Conservation (phyloP, 2,113 vertebrate species). For the Spheniscus mendiculus region DNA sequence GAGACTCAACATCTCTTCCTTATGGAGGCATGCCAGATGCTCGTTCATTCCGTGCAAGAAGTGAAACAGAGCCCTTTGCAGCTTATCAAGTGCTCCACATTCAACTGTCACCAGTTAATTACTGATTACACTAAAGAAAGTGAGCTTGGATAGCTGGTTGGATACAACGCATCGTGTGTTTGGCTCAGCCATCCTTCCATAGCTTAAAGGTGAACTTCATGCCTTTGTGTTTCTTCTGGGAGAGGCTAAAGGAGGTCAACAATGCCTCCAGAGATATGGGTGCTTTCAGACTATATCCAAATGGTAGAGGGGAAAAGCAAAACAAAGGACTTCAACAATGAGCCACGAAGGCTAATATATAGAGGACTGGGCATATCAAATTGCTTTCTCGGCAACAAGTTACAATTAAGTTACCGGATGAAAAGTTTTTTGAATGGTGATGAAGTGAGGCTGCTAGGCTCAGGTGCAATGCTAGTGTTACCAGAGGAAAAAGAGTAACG, state of each 20-base stretch:
- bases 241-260: not conserved
- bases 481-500: not conserved
- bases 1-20: not conserved
- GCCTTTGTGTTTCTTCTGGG: not conserved
- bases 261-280: not conserved
- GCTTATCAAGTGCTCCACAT: not conserved
- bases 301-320: not conserved
- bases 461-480: not conserved
- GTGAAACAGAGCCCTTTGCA: not conserved
- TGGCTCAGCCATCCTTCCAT: not conserved
- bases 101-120: not conserved
- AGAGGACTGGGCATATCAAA: not conserved
- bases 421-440: not conserved
- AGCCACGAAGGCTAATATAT: not conserved
- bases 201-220: not conserved
- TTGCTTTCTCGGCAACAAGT: not conserved
- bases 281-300: not conserved
- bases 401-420: not conserved
- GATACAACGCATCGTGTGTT: rapidly evolving
- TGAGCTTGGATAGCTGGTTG: not conserved
- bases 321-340: not conserved
- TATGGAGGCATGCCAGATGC: not conserved
- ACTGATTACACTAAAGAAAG: not conserved
- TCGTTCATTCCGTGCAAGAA: not conserved
- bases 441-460: not conserved